These are phyloP conservation scores for Anisognathus igniventris DNA, from an alignment of 2,797 vertebrate genomes.

Conservation along the genomic window DNA sequence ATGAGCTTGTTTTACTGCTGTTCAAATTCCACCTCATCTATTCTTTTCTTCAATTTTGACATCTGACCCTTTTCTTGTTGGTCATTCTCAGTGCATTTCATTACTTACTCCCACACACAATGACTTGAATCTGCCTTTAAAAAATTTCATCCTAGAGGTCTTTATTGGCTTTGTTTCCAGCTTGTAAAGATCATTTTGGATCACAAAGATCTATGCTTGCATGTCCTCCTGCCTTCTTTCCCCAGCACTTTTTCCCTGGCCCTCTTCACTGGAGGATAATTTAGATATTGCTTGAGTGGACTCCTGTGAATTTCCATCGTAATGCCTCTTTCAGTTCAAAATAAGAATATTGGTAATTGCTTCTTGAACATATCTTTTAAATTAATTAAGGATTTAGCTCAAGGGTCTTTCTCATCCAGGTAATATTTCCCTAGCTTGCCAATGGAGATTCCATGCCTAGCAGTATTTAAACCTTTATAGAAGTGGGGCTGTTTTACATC, in stretches of 20 bases:
- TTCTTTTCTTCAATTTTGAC: neutral
- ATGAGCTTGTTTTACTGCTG: too few relatives aligned
- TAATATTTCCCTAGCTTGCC: neutral
- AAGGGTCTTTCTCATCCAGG: neutral
- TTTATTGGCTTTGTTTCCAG: neutral
- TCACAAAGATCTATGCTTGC: neutral
- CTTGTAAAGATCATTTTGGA: neutral
- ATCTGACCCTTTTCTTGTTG: neutral
- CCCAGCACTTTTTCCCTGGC: neutral
- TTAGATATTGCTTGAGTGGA: neutral
- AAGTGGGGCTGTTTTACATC: neutral
- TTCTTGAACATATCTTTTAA: neutral
- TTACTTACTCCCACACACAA: neutral
- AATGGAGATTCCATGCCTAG: neutral
- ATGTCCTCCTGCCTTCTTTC: neutral
- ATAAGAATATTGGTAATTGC: neutral
- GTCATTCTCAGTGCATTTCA: neutral
- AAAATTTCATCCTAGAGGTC: neutral
- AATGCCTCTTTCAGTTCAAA: neutral
- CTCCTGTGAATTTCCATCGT: neutral
- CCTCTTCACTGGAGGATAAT: neutral
- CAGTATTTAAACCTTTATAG: neutral
- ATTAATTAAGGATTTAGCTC: constrained; percentile 16
- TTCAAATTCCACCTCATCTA: neutral
- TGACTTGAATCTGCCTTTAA: neutral